These are phyloP conservation scores for Patiria miniata DNA, from an alignment of 35 echinoderm and acorn worm species.

Conservation along the genomic window DNA sequence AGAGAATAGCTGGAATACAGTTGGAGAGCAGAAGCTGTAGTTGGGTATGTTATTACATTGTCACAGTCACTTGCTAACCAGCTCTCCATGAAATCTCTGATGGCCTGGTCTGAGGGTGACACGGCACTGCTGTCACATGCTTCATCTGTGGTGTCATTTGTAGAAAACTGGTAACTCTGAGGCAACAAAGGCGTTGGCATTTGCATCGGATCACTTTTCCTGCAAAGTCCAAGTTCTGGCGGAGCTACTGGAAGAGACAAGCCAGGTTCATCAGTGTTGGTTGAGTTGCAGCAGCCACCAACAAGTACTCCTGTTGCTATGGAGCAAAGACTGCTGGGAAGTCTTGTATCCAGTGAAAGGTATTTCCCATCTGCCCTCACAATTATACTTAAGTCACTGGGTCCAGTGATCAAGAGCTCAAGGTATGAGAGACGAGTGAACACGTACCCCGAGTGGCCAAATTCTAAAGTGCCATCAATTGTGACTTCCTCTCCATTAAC, in stretches of 20 bases:
- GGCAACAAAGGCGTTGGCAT: conserved; percentile 42
- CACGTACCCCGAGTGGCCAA: conserved; percentile 71
- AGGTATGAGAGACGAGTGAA: conserved; percentile 69
- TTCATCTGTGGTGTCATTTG: neutral
- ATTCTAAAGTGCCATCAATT: conserved; percentile 48
- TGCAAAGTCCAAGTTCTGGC: conserved; percentile 15
- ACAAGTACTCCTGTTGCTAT: conserved; percentile 71
- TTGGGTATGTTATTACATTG: conserved; percentile 59
- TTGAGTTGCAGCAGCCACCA: conserved; percentile 72
- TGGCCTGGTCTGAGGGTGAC: conserved; percentile 26
- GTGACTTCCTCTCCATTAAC: conserved; percentile 43
- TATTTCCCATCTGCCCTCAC: conserved; percentile 64
- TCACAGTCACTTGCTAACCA: conserved; percentile 75
- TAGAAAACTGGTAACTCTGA: conserved; percentile 27
- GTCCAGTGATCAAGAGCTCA: conserved; percentile 72
- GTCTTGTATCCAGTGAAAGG: conserved; percentile 57
- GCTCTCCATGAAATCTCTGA: conserved; percentile 38
- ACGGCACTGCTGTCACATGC: neutral
- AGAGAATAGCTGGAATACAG: conserved; percentile 49
- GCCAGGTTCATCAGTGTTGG: neutral
- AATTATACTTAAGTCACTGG: conserved; percentile 57
- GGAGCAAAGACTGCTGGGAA: conserved; percentile 58
- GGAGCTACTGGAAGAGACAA: conserved; percentile 6
- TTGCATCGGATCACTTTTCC: conserved; percentile 5
- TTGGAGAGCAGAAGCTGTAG: conserved; percentile 17